These are phyloP conservation scores for Dolichopus griseipennis DNA, from an alignment of 2,888 invertebrate genomes.

Conservation along the genomic window DNA sequence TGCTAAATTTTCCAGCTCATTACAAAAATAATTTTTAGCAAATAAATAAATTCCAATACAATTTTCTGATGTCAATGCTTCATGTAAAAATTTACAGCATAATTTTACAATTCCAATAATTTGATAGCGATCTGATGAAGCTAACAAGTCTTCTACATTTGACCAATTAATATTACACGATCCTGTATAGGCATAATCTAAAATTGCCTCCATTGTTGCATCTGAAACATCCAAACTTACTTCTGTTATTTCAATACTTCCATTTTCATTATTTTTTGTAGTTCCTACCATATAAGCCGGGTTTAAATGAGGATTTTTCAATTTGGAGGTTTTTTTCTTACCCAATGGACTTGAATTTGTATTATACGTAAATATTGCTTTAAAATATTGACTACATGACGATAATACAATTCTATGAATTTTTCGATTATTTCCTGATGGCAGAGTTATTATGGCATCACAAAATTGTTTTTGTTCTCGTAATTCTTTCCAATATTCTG, in stretches of 20 bases:
- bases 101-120: slow-evolving; percentile 61
- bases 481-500: slow-evolving; percentile 59
- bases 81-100: slow-evolving; percentile 58
- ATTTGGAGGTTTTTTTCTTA: neutral
- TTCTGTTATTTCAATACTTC: slow-evolving; percentile 50
- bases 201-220: slow-evolving; percentile 53
- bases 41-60: slow-evolving; percentile 64
- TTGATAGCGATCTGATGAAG: slow-evolving; percentile 64
- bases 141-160: slow-evolving; percentile 61
- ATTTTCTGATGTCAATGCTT: slow-evolving; percentile 56
- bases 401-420: slow-evolving; percentile 64
- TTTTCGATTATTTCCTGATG: slow-evolving; percentile 52
- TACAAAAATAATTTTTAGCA: slow-evolving; percentile 61
- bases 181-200: slow-evolving; percentile 69
- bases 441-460: slow-evolving; percentile 59
- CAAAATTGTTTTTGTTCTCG: slow-evolving; percentile 57
- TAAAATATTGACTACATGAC: slow-evolving; percentile 65
- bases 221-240: slow-evolving; percentile 53
- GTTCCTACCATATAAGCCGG: slow-evolving; percentile 23
- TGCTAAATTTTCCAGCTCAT: slow-evolving; percentile 54
- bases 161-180: slow-evolving; percentile 53
- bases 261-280: slow-evolving; percentile 14
- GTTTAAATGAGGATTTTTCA: no score
- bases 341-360: neutral
- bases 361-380: slow-evolving; percentile 61